Base-by-base conservation (phyloP, 2,888 invertebrate species). In the Hydrotaea cyrtoneurina region DNA sequence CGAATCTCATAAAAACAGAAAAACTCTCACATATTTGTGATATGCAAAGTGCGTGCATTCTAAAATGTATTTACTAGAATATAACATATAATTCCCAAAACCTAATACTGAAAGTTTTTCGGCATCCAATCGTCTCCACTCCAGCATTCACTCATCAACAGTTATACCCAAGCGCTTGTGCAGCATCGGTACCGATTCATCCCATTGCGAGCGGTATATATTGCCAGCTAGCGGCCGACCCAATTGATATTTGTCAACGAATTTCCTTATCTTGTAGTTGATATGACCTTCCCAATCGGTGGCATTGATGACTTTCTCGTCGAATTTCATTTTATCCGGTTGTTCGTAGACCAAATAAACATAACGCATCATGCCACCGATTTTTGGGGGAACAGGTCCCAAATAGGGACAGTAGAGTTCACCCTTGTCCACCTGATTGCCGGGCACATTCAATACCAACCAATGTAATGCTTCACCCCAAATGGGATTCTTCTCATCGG, bases 391-490 rank as follows among this genome's bases (percentile, higher is more conserved):
- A 53, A 96, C 96, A 4, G 97, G 95, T 17, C 97, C 97, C 69
- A 96, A 92, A 92, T 97, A 98, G 10, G 95, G 95, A 0, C 96
- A 94, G 0, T 97, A 93, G 0, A 94, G 93, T 85, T 97, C 96
- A 13, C 98, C 98, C 10, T 94, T 93, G 0, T 91, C 89, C 1
- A 98, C 90, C 85, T 96, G 93, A 86, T 89, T 91, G 13, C 96
- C 97, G 17, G 96, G 96, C 86, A 98, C 95, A 91, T 98, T 98
- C 17, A 95, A 96, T 0, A 98, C 96, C n/a, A 98, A 92, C 98
- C 98, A 98, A 92, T 98, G 98, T 88, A 96, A 96, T 43, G 96
- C 97, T 91, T 98, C 98, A 64, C 97, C 94, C 91, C 94, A 96
- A 86, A 93, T 96, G 0, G 97, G 97, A 39, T 96, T 94, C 39